Percentiles rank a stretch among this genome's conserved stretches.
Conservation (phyloP, 2,113 vertebrate species). For the Nesogale talazaci region DNA sequence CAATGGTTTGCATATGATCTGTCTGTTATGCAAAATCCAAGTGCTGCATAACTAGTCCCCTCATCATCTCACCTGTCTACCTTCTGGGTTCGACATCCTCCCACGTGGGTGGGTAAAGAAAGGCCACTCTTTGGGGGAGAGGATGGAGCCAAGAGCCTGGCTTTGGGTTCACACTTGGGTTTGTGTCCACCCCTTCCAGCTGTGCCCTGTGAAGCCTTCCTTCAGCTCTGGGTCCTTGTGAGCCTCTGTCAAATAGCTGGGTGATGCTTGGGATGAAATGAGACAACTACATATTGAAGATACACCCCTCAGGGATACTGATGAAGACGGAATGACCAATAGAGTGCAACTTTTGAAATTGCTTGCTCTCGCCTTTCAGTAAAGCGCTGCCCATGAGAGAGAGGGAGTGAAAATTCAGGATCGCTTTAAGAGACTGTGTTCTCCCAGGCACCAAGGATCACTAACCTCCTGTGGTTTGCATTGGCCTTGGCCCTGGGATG, state of each 20-base stretch:
- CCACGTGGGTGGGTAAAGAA: background rate
- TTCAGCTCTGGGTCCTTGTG: background rate
- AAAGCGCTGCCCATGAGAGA: background rate
- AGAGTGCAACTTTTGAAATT: background rate
- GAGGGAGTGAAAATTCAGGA: constrained; percentile 23
- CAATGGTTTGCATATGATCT: background rate
- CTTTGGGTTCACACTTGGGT: background rate
- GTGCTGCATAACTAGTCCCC: background rate
- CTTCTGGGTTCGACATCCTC: background rate
- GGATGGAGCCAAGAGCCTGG: background rate
- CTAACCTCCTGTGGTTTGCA: background rate
- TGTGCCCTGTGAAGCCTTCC: background rate
- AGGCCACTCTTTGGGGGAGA: background rate
- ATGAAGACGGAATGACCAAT: background rate
- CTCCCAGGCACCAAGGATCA: background rate
- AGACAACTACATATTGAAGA: background rate
- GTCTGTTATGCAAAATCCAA: background rate
- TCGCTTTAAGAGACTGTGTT: constrained; percentile 5
- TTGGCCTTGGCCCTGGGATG: background rate
- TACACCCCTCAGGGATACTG: background rate
- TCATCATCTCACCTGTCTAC: background rate
- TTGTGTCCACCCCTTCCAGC: background rate
- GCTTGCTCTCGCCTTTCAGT: constrained; percentile 41
- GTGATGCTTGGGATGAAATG: background rate
- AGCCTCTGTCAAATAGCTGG: background rate